Evolutionary conservation across 2,888 invertebrate species (phyloP).

Genomic region (Meiosimyza decipiens): DNA sequence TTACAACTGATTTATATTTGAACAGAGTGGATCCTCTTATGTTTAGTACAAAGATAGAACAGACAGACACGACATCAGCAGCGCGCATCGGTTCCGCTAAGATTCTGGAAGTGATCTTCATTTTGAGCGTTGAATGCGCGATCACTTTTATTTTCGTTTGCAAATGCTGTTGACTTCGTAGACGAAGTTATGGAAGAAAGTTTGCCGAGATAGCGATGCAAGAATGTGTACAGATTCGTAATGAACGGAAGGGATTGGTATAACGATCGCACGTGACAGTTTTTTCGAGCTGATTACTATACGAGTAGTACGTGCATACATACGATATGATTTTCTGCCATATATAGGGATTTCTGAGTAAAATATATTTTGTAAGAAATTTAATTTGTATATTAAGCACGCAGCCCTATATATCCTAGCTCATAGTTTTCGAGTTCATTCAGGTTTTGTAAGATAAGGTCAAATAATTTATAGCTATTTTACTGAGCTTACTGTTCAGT

Average conservation of each 20-base stretch:
- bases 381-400: too few relatives aligned
- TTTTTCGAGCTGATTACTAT: neutral
- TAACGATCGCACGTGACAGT: neutral
- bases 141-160: neutral
- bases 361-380: too few relatives aligned
- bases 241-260: neutral
- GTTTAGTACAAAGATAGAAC: conserved; percentile 33
- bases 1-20: conserved; percentile 52
- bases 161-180: neutral
- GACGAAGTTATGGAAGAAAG: neutral
- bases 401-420: too few relatives aligned
- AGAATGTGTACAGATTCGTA: neutral
- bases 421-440: too few relatives aligned
- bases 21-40: conserved; percentile 57
- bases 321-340: too few relatives aligned
- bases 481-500: too few relatives aligned
- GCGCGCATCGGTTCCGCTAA: neutral
- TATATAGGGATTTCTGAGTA: too few relatives aligned
- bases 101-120: conserved; percentile 32
- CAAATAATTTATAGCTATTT: too few relatives aligned
- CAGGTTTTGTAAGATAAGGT: too few relatives aligned
- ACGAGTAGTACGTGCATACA: too few relatives aligned
- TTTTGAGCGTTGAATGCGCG: neutral
- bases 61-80: neutral
- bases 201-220: neutral